Evolutionary conservation across 2,888 invertebrate species (phyloP), one percentile per base, ranked within the genome.

Genomic region (Tineola bisselliella): DNA sequence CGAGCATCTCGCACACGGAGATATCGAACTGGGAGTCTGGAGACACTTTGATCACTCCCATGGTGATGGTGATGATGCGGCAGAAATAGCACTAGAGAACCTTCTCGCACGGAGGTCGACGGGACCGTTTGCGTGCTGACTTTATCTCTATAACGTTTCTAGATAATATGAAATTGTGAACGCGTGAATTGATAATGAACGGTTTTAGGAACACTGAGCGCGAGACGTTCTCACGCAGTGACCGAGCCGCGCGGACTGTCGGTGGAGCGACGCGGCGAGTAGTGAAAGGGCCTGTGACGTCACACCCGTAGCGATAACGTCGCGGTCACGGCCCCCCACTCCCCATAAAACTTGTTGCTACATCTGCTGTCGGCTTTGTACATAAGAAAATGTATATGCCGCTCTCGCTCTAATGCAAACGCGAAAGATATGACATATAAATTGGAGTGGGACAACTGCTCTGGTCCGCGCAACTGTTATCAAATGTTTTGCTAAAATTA

Each of bases 281-380:
- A 87, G 83, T 84, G 87, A 88, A 84, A 87, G 84, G 84, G 79
- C 72, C 77, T 65, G 44, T 89, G 89, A 90, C 90, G 90, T 90
- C 89, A 90, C 77, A 66, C 62, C 57, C 25, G 62, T 68, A 75
- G 77, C 81, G 83, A 84, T 87, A 89, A 88, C 84, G 77, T 70
- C 66, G 43, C 62, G 52, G 59, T 57, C 59, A 62, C 59, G 60
- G 33, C 66, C 71, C 71, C 73, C 65, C 74, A 19, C 12, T 18
- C 54, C 61, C 66, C 68, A 68, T 69, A 66, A 52, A 38, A 82
- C 84, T 81, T 86, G 84, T 86, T 84, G 84, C 84, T 78, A 82
- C 71, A 80, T 65, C 71, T 69, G 64, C 65, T 65, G 63, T 78
- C 78, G 64, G 73, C 59, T 65, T 81, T 76, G 61, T 72, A 4